phyloP scores from a whole-genome alignment of 2,888 invertebrate species.

The Rhopalosiphum nymphaeae region DNA sequence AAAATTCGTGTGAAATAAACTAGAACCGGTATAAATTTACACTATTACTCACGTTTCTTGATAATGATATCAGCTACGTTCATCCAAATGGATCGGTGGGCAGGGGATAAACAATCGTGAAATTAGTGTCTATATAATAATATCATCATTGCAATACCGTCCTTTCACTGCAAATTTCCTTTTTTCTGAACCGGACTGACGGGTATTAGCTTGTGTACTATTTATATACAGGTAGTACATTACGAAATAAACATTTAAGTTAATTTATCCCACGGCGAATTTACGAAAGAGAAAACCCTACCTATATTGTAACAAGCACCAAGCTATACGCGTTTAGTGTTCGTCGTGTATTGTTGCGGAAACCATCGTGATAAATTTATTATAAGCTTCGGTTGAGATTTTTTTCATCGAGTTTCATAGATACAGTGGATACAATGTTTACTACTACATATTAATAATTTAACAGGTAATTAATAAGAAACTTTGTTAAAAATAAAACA shows the following conservation, averaged over 20 bases:
- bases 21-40: background rate
- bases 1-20: background rate
- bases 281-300: constrained; percentile 52
- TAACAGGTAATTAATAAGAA: background rate
- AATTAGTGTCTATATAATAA: constrained; percentile 12
- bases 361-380: background rate
- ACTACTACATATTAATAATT: background rate
- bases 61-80: background rate
- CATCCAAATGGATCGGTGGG: constrained; percentile 11
- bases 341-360: background rate
- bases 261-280: constrained; percentile 26
- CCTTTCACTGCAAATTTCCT: constrained; percentile 58
- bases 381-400: background rate
- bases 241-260: constrained; percentile 32
- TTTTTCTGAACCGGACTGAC: constrained; percentile 39
- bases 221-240: background rate
- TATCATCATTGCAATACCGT: constrained; percentile 6
- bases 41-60: background rate
- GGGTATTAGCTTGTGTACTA: constrained; percentile 21
- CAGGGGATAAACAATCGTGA: constrained; percentile 42
- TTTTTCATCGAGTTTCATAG: background rate
- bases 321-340: background rate
- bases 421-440: background rate
- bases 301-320: background rate
- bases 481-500: background rate